Evolutionary conservation across 2,888 invertebrate species (phyloP), one percentile per base, ranked within the genome.

Genomic region (Calephelis perditalis): DNA sequence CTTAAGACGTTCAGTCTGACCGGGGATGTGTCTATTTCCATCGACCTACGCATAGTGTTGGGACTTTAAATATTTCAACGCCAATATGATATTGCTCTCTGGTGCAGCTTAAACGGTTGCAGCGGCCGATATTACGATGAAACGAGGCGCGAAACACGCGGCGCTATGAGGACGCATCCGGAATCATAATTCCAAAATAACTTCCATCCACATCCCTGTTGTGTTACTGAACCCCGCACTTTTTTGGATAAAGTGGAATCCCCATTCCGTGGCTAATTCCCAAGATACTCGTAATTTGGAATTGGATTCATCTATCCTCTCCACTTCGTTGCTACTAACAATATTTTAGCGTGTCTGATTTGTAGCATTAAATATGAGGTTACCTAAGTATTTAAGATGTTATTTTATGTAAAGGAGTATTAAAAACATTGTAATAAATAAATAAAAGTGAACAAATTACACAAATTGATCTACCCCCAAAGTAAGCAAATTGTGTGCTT

Each of bases 211-310:
- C 77, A 71, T 75, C 73, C 72, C 69, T 65, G 73, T 67, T 67
- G 66, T 70, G 69, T 66, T 65, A 54, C 54, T 54, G 71, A 70
- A 73, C 73, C 76, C 79, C 81, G 76, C 74, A 76, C 74, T 88
- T 87, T 86, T 88, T 89, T 86, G 84, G 84, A 82, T 86, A 90
- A 88, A 89, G 82, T 84, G 86, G 89, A 86, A 83, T 88, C 87
- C 85, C 87, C 86, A 81, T 80, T 79, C 83, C 84, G 79, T 78
- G 81, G 89, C 86, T 88, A 87, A 91, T 91, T 91, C 91, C 91
- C 91, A 91, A 89, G 91, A 89, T 86, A 89, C 85, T 89, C 88
- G 91, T 91, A 91, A 91, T 90, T 91, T 89, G 88, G 90, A 91
- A 91, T 91, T 91, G 91, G 91, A 91, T 91, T 87, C 90, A 91